These are phyloP conservation scores for Hippotragus niger DNA, from an alignment of 2,113 vertebrate genomes.

Conservation along the genomic window DNA sequence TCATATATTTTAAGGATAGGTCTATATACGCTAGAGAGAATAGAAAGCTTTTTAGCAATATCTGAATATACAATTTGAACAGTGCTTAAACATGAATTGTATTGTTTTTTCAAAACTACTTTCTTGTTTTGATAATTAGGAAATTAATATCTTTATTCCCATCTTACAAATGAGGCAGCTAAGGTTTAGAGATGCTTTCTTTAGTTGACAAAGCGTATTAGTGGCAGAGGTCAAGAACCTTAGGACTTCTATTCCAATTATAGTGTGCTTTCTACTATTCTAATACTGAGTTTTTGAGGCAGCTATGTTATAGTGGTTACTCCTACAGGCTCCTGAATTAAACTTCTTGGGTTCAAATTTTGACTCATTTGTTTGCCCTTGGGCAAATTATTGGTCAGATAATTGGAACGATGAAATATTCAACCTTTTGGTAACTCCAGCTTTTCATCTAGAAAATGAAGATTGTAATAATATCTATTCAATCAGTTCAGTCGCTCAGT, in stretches of 20 bases:
- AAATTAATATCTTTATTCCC: neutral
- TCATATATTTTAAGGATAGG: neutral
- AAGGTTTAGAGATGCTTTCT: neutral
- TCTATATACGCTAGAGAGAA: neutral
- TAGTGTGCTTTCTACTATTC: neutral
- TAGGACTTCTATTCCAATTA: neutral
- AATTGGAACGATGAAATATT: neutral
- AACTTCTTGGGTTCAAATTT: neutral
- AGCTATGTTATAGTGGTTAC: neutral
- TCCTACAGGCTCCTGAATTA: neutral
- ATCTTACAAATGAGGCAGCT: neutral
- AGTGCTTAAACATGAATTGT: neutral
- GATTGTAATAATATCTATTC: neutral
- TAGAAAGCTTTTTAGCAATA: neutral
- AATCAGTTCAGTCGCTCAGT: neutral
- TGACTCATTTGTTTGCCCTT: neutral
- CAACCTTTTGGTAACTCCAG: neutral
- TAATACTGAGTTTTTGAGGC: neutral
- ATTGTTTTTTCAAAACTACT: neutral
- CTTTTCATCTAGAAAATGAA: neutral
- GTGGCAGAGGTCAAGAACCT: neutral
- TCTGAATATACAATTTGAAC: neutral
- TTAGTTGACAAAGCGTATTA: neutral
- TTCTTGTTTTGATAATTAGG: neutral
- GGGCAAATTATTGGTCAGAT: neutral